Evolutionary conservation across 2,888 invertebrate genomes (phyloP).

Genomic region (Drosophila mimica): DNA sequence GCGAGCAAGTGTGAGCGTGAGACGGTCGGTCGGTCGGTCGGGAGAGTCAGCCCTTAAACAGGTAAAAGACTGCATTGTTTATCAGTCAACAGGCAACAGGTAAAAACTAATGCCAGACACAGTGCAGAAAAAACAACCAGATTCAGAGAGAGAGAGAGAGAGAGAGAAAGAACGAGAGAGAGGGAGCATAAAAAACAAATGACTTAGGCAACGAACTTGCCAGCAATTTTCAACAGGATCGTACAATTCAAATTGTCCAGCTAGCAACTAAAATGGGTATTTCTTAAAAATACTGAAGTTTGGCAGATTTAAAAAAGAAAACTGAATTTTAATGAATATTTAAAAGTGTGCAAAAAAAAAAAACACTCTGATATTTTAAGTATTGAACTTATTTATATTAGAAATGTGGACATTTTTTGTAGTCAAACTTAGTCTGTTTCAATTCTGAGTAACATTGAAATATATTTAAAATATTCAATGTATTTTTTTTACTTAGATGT

Average conservation of each 20-base stretch:
- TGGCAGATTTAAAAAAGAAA: background rate
- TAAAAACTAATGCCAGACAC: conserved; percentile 67
- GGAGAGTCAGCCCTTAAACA: conserved; percentile 60
- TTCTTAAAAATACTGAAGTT: background rate
- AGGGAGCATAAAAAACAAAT: conserved; percentile 30
- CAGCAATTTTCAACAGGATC: conserved; percentile 24
- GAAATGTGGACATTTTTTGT: too few relatives aligned
- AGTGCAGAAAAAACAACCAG: conserved; percentile 23
- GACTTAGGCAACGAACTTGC: conserved; percentile 60
- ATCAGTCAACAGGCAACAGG: conserved; percentile 61
- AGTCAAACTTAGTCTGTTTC: too few relatives aligned
- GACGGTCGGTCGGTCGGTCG: conserved; percentile 21
- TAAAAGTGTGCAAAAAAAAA: background rate
- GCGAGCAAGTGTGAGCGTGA: conserved; percentile 7
- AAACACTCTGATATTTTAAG: too few relatives aligned
- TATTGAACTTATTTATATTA: background rate
- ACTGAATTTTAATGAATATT: background rate
- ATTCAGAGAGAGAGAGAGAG: background rate
- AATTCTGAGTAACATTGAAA: too few relatives aligned
- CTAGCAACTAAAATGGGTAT: conserved; percentile 21
- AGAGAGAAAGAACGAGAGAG: background rate
- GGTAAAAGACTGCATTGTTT: conserved; percentile 74
- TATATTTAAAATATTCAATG: too few relatives aligned
- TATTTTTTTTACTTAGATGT: background rate
- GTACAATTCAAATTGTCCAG: conserved; percentile 36